phyloP scores from a whole-genome alignment of 2,888 invertebrate genomes.

The Thera britannica region DNA sequence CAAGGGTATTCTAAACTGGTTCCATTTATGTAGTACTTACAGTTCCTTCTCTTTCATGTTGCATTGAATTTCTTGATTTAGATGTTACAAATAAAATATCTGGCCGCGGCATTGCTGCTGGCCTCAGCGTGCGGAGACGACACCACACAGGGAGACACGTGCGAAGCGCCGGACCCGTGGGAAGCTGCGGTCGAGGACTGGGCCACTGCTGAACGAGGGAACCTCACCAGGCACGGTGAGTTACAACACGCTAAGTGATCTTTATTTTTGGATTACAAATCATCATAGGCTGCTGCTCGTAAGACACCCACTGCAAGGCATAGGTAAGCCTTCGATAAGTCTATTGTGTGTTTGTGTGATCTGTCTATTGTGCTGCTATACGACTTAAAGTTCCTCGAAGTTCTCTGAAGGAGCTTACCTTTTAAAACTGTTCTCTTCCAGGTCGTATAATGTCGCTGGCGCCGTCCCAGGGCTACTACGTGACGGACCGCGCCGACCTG shows the following conservation, averaged over 20 bases:
- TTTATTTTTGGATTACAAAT: no score
- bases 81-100: slow-evolving; percentile 40
- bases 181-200: slow-evolving; percentile 87
- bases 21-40: background rate
- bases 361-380: no score
- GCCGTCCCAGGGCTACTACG: slow-evolving; percentile 74
- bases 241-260: background rate
- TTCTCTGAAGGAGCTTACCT: background rate
- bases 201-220: slow-evolving; percentile 74
- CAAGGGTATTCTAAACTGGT: background rate
- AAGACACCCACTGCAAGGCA: no score
- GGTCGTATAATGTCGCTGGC: slow-evolving; percentile 76
- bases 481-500: slow-evolving; percentile 71
- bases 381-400: no score
- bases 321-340: no score
- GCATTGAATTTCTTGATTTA: slow-evolving; percentile 19
- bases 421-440: slow-evolving; percentile 39
- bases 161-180: slow-evolving; percentile 77
- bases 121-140: slow-evolving; percentile 16
- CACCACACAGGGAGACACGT: slow-evolving; percentile 24
- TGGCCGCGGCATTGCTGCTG: slow-evolving; percentile 40
- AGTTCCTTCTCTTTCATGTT: no score
- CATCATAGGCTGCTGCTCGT: no score
- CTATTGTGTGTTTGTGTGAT: no score
- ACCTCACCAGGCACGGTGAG: slow-evolving; percentile 65